Conservation (phyloP, 2,888 invertebrate genomes). For the Chaitophorus viminalis region DNA sequence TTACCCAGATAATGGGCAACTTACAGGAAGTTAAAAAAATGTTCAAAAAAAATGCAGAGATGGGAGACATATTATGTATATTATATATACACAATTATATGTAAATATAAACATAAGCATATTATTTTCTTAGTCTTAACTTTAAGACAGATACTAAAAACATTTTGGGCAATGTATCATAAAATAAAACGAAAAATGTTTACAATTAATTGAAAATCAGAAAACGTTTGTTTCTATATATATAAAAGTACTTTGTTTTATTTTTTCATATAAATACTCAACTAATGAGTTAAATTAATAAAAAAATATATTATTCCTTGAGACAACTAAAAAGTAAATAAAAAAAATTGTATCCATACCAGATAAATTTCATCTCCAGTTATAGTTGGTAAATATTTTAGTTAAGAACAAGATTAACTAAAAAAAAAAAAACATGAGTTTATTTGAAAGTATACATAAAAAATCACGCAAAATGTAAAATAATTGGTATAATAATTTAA, state of each 20-base stretch:
- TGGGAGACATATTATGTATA: constrained; percentile 13
- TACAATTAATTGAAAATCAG: neutral
- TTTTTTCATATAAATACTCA: neutral
- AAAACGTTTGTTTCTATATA: neutral
- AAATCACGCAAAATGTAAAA: constrained; percentile 24
- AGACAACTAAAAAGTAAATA: neutral
- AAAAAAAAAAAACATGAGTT: constrained; percentile 6
- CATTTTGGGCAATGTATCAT: neutral
- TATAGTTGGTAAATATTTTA: neutral
- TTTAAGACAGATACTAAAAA: neutral
- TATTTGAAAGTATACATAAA: neutral
- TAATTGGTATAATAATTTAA: constrained; percentile 30
- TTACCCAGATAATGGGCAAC: constrained; percentile 27
- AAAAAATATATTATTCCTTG: neutral
- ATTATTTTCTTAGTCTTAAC: too few relatives aligned
- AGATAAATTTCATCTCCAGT: neutral
- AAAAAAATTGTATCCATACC: neutral
- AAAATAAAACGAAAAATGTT: neutral
- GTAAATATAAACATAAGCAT: constrained; percentile 2
- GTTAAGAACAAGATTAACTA: neutral
- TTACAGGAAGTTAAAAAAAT: constrained; percentile 58
- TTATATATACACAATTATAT: neutral
- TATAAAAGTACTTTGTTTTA: neutral
- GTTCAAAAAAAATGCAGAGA: constrained; percentile 55
- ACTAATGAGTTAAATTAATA: neutral